Evolutionary conservation across 2,797 vertebrate genomes (phyloP).

Genomic region (Semotilus atromaculatus): DNA sequence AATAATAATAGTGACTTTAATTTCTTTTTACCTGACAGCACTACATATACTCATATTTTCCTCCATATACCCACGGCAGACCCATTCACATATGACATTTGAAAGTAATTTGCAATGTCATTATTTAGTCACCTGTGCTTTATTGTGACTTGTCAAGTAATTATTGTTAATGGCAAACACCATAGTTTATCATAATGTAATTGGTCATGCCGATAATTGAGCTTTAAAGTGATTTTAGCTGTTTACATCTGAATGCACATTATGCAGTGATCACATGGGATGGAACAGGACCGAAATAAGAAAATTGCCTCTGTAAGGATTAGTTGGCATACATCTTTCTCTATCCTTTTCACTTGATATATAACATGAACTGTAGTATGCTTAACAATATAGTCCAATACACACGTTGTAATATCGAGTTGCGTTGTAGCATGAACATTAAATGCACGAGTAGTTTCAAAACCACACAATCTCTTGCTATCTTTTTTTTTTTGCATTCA

Average conservation of each 20-base stretch:
- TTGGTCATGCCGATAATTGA: slow-evolving; percentile 70
- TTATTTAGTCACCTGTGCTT: slow-evolving; percentile 56
- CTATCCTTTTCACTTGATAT: neutral
- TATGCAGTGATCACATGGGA: slow-evolving; percentile 14
- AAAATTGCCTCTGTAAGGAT: slow-evolving; percentile 33
- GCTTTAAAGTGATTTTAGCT: slow-evolving; percentile 57
- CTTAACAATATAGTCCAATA: neutral
- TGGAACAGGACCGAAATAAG: slow-evolving; percentile 10
- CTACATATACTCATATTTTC: neutral
- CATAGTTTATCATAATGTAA: slow-evolving; percentile 74
- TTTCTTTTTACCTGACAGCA: neutral
- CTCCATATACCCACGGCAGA: slow-evolving; percentile 8
- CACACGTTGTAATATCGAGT: neutral
- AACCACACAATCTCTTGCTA: neutral
- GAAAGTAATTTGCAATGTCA: slow-evolving; percentile 60
- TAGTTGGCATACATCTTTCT: slow-evolving; percentile 7
- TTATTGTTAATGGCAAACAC: slow-evolving; percentile 76
- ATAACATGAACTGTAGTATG: neutral
- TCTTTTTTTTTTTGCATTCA: neutral
- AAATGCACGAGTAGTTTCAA: neutral
- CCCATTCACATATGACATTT: slow-evolving; percentile 48
- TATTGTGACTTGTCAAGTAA: slow-evolving; percentile 68
- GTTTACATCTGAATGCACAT: slow-evolving; percentile 50
- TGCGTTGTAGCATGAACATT: neutral
- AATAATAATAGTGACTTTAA: neutral